Percentiles rank a stretch among this genome's conserved stretches.
phyloP scores from a whole-genome alignment of 2,113 vertebrate species.

The Reinhardtius hippoglossoides region DNA sequence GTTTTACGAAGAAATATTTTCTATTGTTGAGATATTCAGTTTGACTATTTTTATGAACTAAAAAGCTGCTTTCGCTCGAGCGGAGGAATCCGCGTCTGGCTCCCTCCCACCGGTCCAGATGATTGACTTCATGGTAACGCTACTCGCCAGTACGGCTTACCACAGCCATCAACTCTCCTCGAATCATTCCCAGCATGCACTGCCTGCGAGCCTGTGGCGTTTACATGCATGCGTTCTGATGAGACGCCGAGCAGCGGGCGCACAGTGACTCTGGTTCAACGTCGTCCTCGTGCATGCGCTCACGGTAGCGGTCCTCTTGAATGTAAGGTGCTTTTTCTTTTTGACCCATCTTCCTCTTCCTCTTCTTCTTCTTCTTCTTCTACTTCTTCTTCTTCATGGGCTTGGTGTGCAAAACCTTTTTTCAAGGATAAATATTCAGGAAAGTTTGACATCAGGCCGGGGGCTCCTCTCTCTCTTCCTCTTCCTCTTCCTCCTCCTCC shows the following conservation, averaged over 20 bases:
- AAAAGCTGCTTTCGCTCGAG: constrained; percentile 55
- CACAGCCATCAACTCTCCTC: constrained; percentile 62
- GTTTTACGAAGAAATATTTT: constrained; percentile 66
- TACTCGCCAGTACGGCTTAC: constrained; percentile 57
- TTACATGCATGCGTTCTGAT: constrained; percentile 65
- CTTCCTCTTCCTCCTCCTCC: constrained; percentile 25
- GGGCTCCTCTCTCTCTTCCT: constrained; percentile 10
- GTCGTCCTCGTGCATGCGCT: constrained; percentile 76
- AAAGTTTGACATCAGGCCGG: constrained; percentile 57
- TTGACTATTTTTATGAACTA: constrained; percentile 71
- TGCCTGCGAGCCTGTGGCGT: constrained; percentile 65
- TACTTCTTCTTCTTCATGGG: constrained; percentile 56
- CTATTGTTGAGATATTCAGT: constrained; percentile 61
- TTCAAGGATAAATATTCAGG: constrained; percentile 57
- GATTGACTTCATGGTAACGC: constrained; percentile 66
- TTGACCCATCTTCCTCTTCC: constrained; percentile 9
- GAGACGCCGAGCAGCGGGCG: constrained; percentile 39
- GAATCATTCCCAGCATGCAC: constrained; percentile 66
- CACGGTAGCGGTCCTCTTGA: constrained; percentile 72
- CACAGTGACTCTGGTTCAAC: constrained; percentile 46
- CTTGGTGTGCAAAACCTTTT: constrained; percentile 42
- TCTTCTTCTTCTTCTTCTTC: constrained; percentile 48
- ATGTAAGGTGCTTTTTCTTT: constrained; percentile 73
- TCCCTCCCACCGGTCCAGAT: constrained; percentile 57
- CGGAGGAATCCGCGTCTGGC: constrained; percentile 44